phyloP scores from a whole-genome alignment of 2,888 invertebrate species.

The Tipula helvola region DNA sequence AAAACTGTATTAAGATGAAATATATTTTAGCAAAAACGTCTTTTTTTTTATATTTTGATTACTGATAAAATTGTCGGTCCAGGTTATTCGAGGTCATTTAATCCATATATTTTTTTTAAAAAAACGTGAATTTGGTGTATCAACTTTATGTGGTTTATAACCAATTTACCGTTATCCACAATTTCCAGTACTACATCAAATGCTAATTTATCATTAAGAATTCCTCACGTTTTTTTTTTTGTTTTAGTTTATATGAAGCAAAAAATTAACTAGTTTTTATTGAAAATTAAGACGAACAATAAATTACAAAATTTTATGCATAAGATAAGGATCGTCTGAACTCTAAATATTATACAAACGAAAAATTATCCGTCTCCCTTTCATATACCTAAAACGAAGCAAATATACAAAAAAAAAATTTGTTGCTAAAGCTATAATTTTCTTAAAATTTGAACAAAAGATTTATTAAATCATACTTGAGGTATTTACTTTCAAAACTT shows the following conservation, averaged over 20 bases:
- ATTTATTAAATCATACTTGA: neutral
- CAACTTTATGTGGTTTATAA: neutral
- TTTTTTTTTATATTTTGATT: neutral
- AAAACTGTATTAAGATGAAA: neutral
- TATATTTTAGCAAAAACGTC: neutral
- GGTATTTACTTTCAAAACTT: neutral
- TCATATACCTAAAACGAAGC: neutral
- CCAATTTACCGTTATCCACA: neutral
- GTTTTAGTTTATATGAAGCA: neutral
- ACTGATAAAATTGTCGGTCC: neutral
- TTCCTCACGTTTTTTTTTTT: neutral
- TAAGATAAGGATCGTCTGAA: neutral
- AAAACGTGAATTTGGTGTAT: neutral
- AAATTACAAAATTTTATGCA: neutral
- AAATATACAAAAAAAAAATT: neutral
- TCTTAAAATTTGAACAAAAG: neutral
- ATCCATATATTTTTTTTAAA: neutral
- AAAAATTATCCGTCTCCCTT: neutral
- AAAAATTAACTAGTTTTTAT: neutral
- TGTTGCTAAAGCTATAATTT: neutral
- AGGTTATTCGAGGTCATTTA: neutral
- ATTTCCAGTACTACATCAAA: neutral
- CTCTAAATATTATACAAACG: neutral
- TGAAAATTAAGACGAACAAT: neutral
- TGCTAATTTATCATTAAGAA: neutral